phyloP scores from a whole-genome alignment of 2,888 invertebrate species.

The Eupsilia transversa region DNA sequence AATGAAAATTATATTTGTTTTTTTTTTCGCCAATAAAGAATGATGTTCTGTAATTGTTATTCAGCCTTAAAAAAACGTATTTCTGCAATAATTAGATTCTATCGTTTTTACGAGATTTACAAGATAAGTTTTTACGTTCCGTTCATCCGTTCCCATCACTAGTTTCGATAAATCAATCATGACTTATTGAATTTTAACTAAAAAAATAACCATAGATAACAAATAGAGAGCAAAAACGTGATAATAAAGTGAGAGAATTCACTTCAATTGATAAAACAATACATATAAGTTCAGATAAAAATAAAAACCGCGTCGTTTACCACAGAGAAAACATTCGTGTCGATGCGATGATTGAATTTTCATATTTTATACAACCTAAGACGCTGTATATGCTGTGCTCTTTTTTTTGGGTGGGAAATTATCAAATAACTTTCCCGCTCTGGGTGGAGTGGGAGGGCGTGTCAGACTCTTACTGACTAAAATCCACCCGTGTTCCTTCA shows the following conservation, averaged over 20 bases:
- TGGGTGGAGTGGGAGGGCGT: too few relatives aligned
- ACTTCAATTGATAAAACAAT: slow-evolving; percentile 2
- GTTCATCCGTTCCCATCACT: slow-evolving; percentile 13
- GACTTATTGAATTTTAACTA: neutral
- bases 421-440: too few relatives aligned
- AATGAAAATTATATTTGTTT: neutral
- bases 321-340: neutral
- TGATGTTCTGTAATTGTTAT: neutral
- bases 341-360: too few relatives aligned
- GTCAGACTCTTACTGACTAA: too few relatives aligned
- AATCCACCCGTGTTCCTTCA: too few relatives aligned
- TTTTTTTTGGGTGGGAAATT: too few relatives aligned
- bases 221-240: slow-evolving; percentile 7
- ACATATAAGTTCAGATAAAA: neutral
- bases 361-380: too few relatives aligned
- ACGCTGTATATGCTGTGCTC: too few relatives aligned
- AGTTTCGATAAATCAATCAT: slow-evolving; percentile 3
- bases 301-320: neutral
- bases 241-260: neutral
- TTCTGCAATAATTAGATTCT: neutral
- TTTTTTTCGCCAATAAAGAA: neutral
- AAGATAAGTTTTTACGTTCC: neutral
- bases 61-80: neutral
- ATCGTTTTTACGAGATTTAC: neutral
- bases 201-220: slow-evolving; percentile 5